phyloP scores from a whole-genome alignment of 2,888 invertebrate species.

The Xylocampa areola region DNA sequence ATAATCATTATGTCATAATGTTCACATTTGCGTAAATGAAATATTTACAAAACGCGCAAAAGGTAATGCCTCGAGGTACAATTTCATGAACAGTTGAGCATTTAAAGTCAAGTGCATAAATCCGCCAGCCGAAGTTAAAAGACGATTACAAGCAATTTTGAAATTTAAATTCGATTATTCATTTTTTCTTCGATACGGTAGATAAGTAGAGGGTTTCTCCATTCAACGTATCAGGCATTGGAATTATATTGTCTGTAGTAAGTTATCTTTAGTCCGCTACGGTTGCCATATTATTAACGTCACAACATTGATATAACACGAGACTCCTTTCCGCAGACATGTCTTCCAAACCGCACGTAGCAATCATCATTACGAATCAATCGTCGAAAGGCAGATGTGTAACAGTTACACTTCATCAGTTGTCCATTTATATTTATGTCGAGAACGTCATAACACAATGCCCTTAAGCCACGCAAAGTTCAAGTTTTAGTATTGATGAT shows the following conservation, averaged over 20 bases:
- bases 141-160: conserved; percentile 61
- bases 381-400: conserved; percentile 81
- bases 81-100: conserved; percentile 38
- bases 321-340: conserved; percentile 74
- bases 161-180: conserved; percentile 61
- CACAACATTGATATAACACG: conserved; percentile 77
- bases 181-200: conserved; percentile 59
- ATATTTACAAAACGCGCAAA: conserved; percentile 41
- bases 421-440: conserved; percentile 58
- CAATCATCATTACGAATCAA: conserved; percentile 68
- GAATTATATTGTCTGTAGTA: conserved; percentile 79
- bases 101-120: conserved; percentile 51
- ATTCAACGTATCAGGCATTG: conserved; percentile 65
- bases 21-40: conserved; percentile 43
- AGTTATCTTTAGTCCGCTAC: conserved; percentile 73
- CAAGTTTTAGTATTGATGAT: conserved; percentile 35
- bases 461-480: conserved; percentile 33
- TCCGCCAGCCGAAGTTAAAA: conserved; percentile 51
- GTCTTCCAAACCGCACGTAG: conserved; percentile 78
- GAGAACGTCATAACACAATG: conserved; percentile 54
- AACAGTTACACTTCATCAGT: conserved; percentile 83
- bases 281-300: conserved; percentile 80
- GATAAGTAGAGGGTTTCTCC: conserved; percentile 63
- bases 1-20: conserved; percentile 43
- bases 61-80: conserved; percentile 42